Base-by-base conservation (phyloP, 2,797 vertebrate species). In the Poeciliopsis presidionis region DNA sequence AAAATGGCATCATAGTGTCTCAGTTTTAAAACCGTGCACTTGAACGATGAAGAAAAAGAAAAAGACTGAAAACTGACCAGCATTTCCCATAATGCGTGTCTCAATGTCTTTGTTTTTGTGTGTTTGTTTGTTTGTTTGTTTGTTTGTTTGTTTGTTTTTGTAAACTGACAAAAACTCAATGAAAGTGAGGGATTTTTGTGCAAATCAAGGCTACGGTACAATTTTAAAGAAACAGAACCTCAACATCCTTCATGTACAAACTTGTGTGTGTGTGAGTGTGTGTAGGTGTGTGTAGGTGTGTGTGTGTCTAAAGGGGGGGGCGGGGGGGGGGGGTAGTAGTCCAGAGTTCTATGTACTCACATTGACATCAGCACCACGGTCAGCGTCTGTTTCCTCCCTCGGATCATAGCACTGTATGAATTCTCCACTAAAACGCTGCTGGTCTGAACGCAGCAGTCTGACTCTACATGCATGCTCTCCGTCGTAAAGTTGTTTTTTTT, bases 301-400 rank as follows among this genome's bases (percentile, higher is more conserved):
- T 6, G 57, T 4, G 25, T n/a, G 51, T 55, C 25, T 3, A 8
- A n/a, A n/a, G n/a, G n/a, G n/a, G n/a, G n/a, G n/a, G 0, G 7
- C 0, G 39, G 1, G 39, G 6, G 12, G 1, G 7, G 41, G 41
- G 41, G 41, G 41, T 0, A 41, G 8, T 41, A 39, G 36, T 41
- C 61, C 9, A 69, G 39, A 45, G 41, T 16, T 70, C 11, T n/a
- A 25, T 22, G 36, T 1, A 5, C 12, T 69, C n/a, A 14, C 5
- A n/a, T 45, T 43, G 67, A 45, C 39, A 70, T 70, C 22, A 70
- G 67, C 39, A 70, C 67, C 67, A n/a, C 28, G 67, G 67, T 28
- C 14, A 70, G 41, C 25, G 67, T 25, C 25, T n/a, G 14, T 69
- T 69, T 12, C 63, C 4, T 67, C 7, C 30, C 9, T 36, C 36